These are phyloP conservation scores for Leucosticte australis DNA, from an alignment of 2,113 vertebrate genomes.

Conservation along the genomic window DNA sequence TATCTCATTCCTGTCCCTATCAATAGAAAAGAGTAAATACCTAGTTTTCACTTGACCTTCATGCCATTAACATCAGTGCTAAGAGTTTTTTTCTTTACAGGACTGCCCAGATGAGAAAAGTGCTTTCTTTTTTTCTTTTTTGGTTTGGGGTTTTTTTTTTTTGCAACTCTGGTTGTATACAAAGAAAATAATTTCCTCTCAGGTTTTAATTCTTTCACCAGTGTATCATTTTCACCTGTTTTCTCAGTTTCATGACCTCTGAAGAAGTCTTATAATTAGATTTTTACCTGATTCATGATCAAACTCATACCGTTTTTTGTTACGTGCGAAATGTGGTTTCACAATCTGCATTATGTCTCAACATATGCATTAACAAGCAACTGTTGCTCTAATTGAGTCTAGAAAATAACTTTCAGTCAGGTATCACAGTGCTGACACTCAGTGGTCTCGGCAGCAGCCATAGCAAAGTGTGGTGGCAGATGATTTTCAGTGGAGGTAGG, in stretches of 20 bases:
- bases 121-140: background rate
- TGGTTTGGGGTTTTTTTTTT: background rate
- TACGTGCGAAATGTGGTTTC: background rate
- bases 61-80: background rate
- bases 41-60: background rate
- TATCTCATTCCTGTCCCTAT: background rate
- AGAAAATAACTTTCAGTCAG: background rate
- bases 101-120: background rate
- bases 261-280: background rate
- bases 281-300: background rate
- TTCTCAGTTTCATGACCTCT: background rate
- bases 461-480: background rate
- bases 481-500: background rate
- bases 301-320: background rate
- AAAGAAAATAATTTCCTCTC: background rate
- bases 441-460: background rate
- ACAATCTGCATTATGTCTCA: background rate
- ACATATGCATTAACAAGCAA: background rate
- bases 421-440: background rate
- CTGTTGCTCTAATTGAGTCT: background rate
- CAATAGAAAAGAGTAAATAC: background rate
- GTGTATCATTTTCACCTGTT: background rate
- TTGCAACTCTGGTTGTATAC: background rate
- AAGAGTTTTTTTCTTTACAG: background rate
- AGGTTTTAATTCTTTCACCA: background rate